Base-by-base conservation (phyloP, 2,888 invertebrate species). In the Apotomis capreana region DNA sequence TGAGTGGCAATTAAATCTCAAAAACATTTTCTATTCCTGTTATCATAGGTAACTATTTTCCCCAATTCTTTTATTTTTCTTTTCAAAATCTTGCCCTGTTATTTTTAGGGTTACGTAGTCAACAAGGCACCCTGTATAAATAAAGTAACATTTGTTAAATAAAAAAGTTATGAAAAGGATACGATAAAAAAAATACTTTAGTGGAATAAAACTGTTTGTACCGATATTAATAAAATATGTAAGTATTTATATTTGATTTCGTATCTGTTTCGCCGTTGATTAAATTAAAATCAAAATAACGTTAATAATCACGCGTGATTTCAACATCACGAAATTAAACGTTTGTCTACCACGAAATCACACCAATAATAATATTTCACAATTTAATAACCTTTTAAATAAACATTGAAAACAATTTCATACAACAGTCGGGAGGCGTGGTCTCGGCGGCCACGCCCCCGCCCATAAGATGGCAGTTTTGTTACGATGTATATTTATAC, bases 401-500 rank as follows among this genome's bases (percentile, higher is more conserved):
- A 59, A 61, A 61, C 60, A 64, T 55, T 44, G 44, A 40, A 52
- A 62, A 63, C 40, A 6, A 37, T 58, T 58, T 12, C 40, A 61
- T 46, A 44, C 44, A 49, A 37, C 12, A 15, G 15, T 12, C 37
- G 58, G 40, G 15, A 54, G 64, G 63, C 54, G 64, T 54, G 64
- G 15, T 3, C 26, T 2, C 12, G 37, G 10, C 54, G 52, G 12
- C 10, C 58, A 36, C 54, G 12, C n/a, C 64, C 54, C 64, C 64
- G 15, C 51, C 62, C 40, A 40, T 40, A 64, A 64, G 64, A 64
- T 64, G 64, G 64, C 64, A 54, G 64, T 10, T 26, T 37, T 37
- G 37, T 49, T 3, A 49, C 58, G 8, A 10, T 12, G 5, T 64
- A 15, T 63, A 64, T 44, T 54, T 64, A 64, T 64, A 37, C 51